These are phyloP conservation scores for Anthopleura sola DNA, from an alignment of 64 coral and sea anemone species.

Conservation along the genomic window DNA sequence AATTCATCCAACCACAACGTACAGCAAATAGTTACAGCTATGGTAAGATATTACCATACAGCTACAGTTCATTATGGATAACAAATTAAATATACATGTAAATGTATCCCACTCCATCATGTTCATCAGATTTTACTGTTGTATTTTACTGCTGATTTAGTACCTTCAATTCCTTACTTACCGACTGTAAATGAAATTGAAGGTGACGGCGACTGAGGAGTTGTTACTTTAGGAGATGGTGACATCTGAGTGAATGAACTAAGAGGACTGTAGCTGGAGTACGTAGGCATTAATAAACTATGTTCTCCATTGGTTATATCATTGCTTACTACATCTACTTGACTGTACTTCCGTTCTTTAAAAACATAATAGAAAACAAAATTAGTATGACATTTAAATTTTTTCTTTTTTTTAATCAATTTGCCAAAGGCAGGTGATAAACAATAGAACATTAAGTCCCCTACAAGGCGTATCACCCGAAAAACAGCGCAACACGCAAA, in stretches of 20 bases:
- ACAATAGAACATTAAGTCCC: too few species aligned
- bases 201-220: conserved; percentile 62
- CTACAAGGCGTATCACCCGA: too few species aligned
- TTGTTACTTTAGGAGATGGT: conserved; percentile 63
- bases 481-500: too few species aligned
- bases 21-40: too few species aligned
- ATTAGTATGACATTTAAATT: not conserved
- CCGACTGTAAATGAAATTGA: conserved; percentile 74
- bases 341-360: conserved; percentile 69
- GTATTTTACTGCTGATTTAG: too few species aligned
- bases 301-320: conserved; percentile 89
- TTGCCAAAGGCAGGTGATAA: too few species aligned
- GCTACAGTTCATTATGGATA: too few species aligned
- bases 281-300: conserved; percentile 5
- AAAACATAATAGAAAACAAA: conserved; percentile 12
- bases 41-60: too few species aligned
- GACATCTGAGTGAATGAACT: conserved; percentile 72
- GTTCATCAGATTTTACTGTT: too few species aligned
- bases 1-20: not conserved
- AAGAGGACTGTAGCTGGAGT: conserved; percentile 49
- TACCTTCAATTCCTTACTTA: conserved; percentile 15
- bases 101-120: too few species aligned
- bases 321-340: conserved; percentile 60
- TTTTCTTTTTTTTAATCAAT: too few species aligned
- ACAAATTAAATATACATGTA: too few species aligned